phyloP scores from a whole-genome alignment of 2,797 vertebrate genomes.

The Spizella passerina region DNA sequence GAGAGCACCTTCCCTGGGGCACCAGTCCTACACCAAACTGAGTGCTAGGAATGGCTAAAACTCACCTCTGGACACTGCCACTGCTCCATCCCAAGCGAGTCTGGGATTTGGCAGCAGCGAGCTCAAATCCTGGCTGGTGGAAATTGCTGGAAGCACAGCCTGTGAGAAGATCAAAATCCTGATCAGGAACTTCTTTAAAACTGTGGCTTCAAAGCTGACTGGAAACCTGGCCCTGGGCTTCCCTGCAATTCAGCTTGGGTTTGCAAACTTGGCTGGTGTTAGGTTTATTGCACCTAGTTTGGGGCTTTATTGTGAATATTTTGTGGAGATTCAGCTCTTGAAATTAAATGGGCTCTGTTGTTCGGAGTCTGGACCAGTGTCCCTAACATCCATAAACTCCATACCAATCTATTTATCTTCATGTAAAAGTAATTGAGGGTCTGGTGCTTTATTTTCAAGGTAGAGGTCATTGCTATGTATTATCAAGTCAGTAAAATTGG shows the following conservation, averaged over 20 bases:
- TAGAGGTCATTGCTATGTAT: neutral
- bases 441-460: neutral
- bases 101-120: neutral
- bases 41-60: neutral
- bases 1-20: neutral
- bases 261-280: conserved; percentile 29
- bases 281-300: conserved; percentile 64
- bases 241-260: conserved; percentile 30
- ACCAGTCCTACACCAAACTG: neutral
- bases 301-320: conserved; percentile 51
- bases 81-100: neutral
- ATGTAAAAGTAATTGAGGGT: neutral
- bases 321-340: conserved; percentile 13
- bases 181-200: conserved; percentile 37
- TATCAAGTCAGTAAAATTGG: neutral
- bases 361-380: neutral
- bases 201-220: conserved; percentile 40
- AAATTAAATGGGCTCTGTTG: conserved; percentile 34
- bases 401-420: neutral
- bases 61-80: neutral
- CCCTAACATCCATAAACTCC: neutral
- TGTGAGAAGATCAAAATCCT: conserved; percentile 29
- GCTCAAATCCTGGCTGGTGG: neutral
- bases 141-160: neutral
- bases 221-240: conserved; percentile 57